These are phyloP conservation scores for Calidris pygmaea DNA, from an alignment of 2,113 vertebrate species.

Conservation along the genomic window DNA sequence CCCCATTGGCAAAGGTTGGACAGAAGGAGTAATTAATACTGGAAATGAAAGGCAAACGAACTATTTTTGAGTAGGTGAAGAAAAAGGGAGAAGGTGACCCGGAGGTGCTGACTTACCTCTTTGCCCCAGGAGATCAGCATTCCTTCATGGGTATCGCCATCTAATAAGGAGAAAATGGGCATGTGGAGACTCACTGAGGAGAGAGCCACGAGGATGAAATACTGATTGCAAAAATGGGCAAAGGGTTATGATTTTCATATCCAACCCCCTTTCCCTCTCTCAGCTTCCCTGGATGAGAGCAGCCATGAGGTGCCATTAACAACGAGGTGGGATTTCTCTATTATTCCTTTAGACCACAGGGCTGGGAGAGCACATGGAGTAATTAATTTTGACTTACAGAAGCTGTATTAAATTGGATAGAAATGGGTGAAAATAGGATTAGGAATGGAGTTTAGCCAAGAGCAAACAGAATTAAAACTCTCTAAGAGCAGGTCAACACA, in stretches of 20 bases:
- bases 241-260: not conserved
- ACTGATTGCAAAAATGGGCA: not conserved
- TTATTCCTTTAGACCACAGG: not conserved
- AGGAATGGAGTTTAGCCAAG: constrained; percentile 68
- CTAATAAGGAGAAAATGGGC: not conserved
- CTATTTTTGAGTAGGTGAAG: not conserved
- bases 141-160: not conserved
- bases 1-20: not conserved
- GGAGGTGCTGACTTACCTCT: not conserved
- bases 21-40: not conserved
- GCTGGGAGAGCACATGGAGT: constrained; percentile 7
- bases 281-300: not conserved
- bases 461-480: constrained; percentile 68
- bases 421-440: constrained; percentile 77
- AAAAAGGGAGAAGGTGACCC: not conserved
- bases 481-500: constrained; percentile 1
- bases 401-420: constrained; percentile 77
- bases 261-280: not conserved
- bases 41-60: not conserved
- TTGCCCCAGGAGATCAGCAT: not conserved
- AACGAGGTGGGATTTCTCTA: not conserved
- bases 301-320: not conserved
- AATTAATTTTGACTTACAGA: constrained; percentile 76
- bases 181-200: not conserved
- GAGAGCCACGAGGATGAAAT: not conserved